Evolutionary conservation across 92 coral and sea anemone species (phyloP).

Genomic region (Chrysogorgia sp.): DNA sequence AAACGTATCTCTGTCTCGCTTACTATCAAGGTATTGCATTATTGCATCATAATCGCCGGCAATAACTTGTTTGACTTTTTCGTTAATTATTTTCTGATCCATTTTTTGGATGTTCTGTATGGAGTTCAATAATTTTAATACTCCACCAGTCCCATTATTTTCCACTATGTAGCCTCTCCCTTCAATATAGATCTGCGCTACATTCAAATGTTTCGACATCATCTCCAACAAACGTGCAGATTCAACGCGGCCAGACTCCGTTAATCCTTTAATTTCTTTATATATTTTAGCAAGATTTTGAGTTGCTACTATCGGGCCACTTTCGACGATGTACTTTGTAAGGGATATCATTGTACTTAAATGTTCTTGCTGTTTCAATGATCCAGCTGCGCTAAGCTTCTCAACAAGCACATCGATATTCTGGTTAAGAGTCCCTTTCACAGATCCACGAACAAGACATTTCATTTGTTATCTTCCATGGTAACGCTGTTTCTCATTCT

Average conservation of each 20-base stretch:
- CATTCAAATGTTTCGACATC: slow-evolving; percentile 45
- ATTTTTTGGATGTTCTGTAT: slow-evolving; percentile 12
- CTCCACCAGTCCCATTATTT: slow-evolving; percentile 20
- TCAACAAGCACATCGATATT: slow-evolving; percentile 47
- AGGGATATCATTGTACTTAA: slow-evolving; percentile 45
- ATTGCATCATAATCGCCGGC: background rate
- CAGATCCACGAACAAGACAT: slow-evolving; percentile 38
- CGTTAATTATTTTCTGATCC: slow-evolving; percentile 17
- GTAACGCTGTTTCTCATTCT: background rate
- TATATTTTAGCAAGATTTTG: slow-evolving; percentile 48
- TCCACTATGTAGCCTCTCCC: slow-evolving; percentile 51
- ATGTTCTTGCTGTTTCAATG: slow-evolving; percentile 51
- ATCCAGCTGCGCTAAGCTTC: slow-evolving; percentile 17
- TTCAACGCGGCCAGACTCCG: too few species aligned
- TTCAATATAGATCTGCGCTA: slow-evolving; percentile 49
- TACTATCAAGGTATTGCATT: slow-evolving; percentile 44
- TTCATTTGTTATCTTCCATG: slow-evolving; percentile 17
- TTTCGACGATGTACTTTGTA: slow-evolving; percentile 44
- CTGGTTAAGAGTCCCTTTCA: slow-evolving; percentile 23
- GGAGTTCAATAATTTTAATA: slow-evolving; percentile 19
- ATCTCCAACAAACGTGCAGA: slow-evolving; percentile 25
- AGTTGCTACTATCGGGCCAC: slow-evolving; percentile 55
- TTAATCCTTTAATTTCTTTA: slow-evolving; percentile 46
- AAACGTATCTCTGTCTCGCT: too few species aligned
- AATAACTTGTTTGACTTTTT: slow-evolving; percentile 11